phyloP scores from a whole-genome alignment of 2,888 invertebrate species.

The Lithosia quadra region DNA sequence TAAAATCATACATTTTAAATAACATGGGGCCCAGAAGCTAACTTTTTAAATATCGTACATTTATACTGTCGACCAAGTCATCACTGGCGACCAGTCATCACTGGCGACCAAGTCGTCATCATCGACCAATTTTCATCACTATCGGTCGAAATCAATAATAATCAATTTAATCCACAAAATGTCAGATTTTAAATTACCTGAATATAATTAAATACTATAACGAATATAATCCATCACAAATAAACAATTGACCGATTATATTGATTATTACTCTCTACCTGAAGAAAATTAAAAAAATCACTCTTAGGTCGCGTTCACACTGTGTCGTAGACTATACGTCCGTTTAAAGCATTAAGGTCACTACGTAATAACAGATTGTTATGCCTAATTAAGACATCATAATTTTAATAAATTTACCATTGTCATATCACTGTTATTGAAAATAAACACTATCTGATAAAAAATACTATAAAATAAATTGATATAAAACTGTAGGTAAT shows the following conservation, averaged over 20 bases:
- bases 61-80: background rate
- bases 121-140: background rate
- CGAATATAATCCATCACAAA: background rate
- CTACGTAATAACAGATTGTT: too few relatives aligned
- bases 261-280: constrained; percentile 2
- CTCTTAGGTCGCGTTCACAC: background rate
- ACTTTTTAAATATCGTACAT: background rate
- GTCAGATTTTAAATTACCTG: background rate
- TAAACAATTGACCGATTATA: background rate
- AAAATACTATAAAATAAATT: background rate
- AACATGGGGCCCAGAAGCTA: constrained; percentile 7
- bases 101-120: background rate
- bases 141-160: background rate
- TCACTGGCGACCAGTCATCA: background rate
- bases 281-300: background rate
- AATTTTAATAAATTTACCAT: too few relatives aligned
- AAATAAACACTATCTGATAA: too few relatives aligned
- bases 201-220: background rate
- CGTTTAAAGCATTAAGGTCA: background rate
- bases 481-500: background rate
- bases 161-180: background rate
- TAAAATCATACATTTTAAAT: constrained; percentile 22
- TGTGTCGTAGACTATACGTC: background rate
- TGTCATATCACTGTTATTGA: too few relatives aligned
- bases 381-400: too few relatives aligned